Conservation (phyloP, 1,140 invertebrate species). For the Lepidurus packardi region DNA sequence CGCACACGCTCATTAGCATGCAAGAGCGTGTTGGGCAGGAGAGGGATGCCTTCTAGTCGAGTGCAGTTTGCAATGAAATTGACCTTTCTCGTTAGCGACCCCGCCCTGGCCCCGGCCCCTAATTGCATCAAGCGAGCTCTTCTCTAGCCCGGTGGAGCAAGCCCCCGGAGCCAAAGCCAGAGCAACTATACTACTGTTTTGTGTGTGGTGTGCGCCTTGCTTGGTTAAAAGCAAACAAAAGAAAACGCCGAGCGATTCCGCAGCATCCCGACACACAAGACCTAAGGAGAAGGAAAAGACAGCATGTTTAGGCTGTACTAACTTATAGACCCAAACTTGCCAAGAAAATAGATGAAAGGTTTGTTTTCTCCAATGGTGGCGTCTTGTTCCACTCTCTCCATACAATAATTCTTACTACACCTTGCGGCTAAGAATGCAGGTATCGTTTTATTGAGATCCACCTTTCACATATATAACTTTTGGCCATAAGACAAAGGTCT, state of each 20-base stretch:
- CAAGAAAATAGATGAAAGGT: too few species aligned
- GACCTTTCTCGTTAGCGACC: slow-evolving; percentile 14
- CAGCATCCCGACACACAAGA: too few species aligned
- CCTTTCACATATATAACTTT: too few species aligned
- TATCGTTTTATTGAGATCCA: too few species aligned
- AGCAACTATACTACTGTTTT: background rate
- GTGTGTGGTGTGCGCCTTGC: background rate
- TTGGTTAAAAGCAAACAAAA: slow-evolving; percentile 3
- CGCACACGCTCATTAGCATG: slow-evolving; percentile 14
- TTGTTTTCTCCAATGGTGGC: too few species aligned
- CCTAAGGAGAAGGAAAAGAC: too few species aligned
- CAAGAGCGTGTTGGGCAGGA: slow-evolving; percentile 20
- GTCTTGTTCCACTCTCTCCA: too few species aligned
- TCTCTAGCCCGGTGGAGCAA: background rate
- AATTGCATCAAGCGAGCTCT: slow-evolving; percentile 14
- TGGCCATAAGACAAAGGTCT: too few species aligned
- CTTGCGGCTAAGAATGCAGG: too few species aligned
- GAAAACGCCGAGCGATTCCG: background rate
- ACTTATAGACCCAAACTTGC: too few species aligned
- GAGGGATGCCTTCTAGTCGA: slow-evolving; percentile 18
- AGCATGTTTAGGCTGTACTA: too few species aligned
- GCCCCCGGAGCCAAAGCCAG: background rate
- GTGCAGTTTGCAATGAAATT: slow-evolving; percentile 22
- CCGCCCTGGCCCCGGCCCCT: background rate
- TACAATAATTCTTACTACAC: too few species aligned